Percentiles rank a stretch among this genome's conserved stretches.
These are phyloP conservation scores for Forbesichthys papilliferus DNA, from an alignment of 2,113 vertebrate genomes.

Conservation along the genomic window DNA sequence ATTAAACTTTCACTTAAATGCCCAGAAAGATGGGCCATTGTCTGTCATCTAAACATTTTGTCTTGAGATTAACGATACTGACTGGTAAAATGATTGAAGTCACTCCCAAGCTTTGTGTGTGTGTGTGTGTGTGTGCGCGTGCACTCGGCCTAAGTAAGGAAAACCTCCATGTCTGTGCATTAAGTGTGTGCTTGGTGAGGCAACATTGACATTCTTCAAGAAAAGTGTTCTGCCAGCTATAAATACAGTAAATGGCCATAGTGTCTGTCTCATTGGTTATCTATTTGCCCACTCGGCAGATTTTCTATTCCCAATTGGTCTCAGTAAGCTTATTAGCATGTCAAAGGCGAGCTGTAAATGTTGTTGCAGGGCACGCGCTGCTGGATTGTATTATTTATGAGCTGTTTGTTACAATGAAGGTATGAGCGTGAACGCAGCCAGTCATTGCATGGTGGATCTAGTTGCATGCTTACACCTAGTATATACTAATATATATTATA, in stretches of 20 bases:
- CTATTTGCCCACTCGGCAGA: conserved; percentile 34
- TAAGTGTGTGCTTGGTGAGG: no score
- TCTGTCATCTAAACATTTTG: no score
- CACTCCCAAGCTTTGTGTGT: conserved; percentile 41
- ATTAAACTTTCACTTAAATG: no score
- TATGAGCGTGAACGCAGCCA: not conserved
- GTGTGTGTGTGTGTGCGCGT: conserved; percentile 31
- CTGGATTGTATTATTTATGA: conserved; percentile 7
- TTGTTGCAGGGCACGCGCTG: conserved; percentile 12
- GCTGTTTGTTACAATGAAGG: not conserved
- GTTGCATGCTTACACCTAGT: conserved; percentile 4
- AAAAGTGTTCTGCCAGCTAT: conserved; percentile 14
- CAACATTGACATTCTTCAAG: conserved; percentile 36
- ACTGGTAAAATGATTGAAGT: conserved; percentile 35
- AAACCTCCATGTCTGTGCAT: no score
- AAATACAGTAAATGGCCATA: conserved; percentile 31
- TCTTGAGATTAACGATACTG: conserved; percentile 47
- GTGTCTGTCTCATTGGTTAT: conserved; percentile 31
- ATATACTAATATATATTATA: no score
- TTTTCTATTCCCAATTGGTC: conserved; percentile 28
- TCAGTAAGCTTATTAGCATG: conserved; percentile 20
- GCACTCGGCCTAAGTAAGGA: conserved; percentile 4
- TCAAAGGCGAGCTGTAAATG: conserved; percentile 19
- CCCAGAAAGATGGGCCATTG: no score
- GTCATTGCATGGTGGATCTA: conserved; percentile 2